Evolutionary conservation across 1,140 invertebrate species (phyloP).

Genomic region (Bombus confusus): DNA sequence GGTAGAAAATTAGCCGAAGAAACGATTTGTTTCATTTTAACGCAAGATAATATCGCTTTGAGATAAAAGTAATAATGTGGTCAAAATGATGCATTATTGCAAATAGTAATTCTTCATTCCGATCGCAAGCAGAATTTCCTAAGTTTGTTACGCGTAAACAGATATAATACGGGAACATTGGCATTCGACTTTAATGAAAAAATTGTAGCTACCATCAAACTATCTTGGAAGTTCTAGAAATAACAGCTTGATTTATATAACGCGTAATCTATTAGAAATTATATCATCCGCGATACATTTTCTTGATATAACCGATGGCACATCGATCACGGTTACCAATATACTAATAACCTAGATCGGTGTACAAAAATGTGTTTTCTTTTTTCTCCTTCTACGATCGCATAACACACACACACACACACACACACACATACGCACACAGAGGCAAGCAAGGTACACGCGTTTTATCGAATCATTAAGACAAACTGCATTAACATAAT

Average conservation of each 20-base stretch:
- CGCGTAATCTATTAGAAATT: not conserved
- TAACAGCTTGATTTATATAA: not conserved
- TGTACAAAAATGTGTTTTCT: constrained; percentile 23
- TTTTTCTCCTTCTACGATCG: not conserved
- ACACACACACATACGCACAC: not conserved
- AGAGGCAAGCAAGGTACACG: not conserved
- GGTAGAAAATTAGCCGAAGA: too few relatives aligned
- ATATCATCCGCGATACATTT: not conserved
- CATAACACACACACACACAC: not conserved
- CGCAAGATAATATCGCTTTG: too few relatives aligned
- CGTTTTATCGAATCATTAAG: constrained; percentile 38
- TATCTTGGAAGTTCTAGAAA: not conserved
- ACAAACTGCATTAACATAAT: constrained; percentile 48
- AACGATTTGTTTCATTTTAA: too few relatives aligned
- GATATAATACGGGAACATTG: not conserved
- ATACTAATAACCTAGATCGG: not conserved
- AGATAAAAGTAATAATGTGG: too few relatives aligned
- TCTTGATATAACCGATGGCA: not conserved
- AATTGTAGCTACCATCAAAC: not conserved
- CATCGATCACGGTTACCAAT: constrained; percentile 24
- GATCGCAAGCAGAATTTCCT: too few relatives aligned
- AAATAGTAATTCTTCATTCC: too few relatives aligned
- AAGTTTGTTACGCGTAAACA: not conserved
- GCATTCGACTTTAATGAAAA: not conserved
- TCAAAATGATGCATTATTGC: too few relatives aligned